Percentiles rank a stretch among this genome's conserved stretches.
These are phyloP conservation scores for Microcebus murinus DNA, from an alignment of 2,113 vertebrate species.

Conservation along the genomic window DNA sequence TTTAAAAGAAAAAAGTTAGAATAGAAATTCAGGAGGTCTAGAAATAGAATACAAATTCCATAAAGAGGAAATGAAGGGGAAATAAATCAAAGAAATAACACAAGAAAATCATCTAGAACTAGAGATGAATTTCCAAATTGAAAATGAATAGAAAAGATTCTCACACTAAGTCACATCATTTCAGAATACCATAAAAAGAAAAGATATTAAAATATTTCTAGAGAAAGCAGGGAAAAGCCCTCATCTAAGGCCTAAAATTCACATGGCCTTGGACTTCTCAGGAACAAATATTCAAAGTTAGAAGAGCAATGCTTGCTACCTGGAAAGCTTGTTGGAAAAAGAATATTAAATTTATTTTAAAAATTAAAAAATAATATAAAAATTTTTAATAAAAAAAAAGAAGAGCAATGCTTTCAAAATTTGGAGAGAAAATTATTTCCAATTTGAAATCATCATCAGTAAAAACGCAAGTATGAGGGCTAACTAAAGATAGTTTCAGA, in stretches of 20 bases:
- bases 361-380: too few relatives aligned
- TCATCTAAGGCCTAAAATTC: neutral
- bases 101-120: slow-evolving; percentile 54
- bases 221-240: neutral
- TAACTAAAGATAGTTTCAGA: neutral
- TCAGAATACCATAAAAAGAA: neutral
- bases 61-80: slow-evolving; percentile 59
- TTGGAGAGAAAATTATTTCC: neutral
- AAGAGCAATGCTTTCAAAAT: neutral
- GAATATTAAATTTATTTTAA: too few relatives aligned
- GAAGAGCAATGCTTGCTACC: neutral
- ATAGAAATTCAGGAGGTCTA: slow-evolving; percentile 16
- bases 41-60: slow-evolving; percentile 43
- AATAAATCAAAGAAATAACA: slow-evolving; percentile 62
- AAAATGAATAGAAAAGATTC: slow-evolving; percentile 51
- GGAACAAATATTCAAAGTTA: neutral
- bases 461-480: neutral
- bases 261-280: neutral
- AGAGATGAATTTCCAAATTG: slow-evolving; percentile 48
- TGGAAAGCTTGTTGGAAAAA: too few relatives aligned
- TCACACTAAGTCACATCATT: neutral
- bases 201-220: slow-evolving; percentile 22
- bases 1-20: neutral
- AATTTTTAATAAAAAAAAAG: too few relatives aligned
- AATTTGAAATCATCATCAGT: neutral